phyloP scores from a whole-genome alignment of 2,113 vertebrate species.

The Larimichthys crocea region DNA sequence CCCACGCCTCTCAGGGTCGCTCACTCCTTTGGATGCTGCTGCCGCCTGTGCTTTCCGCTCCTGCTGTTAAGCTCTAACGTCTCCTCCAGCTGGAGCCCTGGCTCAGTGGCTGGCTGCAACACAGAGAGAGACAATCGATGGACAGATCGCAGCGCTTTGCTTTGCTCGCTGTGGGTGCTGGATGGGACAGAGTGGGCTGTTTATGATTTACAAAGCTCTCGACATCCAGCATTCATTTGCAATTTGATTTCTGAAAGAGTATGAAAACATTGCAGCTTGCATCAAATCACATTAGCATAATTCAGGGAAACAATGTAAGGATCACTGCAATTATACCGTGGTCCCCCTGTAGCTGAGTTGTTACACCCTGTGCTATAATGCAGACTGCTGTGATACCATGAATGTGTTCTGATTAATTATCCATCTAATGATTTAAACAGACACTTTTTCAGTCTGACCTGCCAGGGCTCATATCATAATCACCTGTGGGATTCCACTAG shows the following conservation, averaged over 20 bases:
- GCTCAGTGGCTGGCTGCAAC: conserved; percentile 24
- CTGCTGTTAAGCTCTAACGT: conserved; percentile 19
- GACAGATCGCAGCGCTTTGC: conserved; percentile 18
- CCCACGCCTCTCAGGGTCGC: conserved; percentile 38
- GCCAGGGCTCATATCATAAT: background rate
- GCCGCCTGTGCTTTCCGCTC: conserved; percentile 29
- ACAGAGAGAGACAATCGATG: conserved; percentile 50
- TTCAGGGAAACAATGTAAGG: conserved; percentile 19
- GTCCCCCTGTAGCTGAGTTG: background rate
- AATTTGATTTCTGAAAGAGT: conserved; percentile 10
- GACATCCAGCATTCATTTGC: background rate
- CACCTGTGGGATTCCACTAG: conserved; percentile 37
- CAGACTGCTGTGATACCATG: background rate
- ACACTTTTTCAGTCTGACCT: conserved; percentile 43
- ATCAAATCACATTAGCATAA: conserved; percentile 18
- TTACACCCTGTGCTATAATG: conserved; percentile 8
- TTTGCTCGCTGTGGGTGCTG: conserved; percentile 29
- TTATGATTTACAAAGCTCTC: conserved; percentile 25
- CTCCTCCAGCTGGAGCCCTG: conserved; percentile 42
- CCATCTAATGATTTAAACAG: conserved; percentile 44
- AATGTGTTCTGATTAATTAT: conserved; percentile 53
- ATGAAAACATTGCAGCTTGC: conserved; percentile 8
- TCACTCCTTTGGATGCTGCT: conserved; percentile 5
- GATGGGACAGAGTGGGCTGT: conserved; percentile 4
- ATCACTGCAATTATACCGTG: conserved; percentile 12